phyloP scores from a whole-genome alignment of 2,113 vertebrate genomes.

The Osmerus eperlanus region DNA sequence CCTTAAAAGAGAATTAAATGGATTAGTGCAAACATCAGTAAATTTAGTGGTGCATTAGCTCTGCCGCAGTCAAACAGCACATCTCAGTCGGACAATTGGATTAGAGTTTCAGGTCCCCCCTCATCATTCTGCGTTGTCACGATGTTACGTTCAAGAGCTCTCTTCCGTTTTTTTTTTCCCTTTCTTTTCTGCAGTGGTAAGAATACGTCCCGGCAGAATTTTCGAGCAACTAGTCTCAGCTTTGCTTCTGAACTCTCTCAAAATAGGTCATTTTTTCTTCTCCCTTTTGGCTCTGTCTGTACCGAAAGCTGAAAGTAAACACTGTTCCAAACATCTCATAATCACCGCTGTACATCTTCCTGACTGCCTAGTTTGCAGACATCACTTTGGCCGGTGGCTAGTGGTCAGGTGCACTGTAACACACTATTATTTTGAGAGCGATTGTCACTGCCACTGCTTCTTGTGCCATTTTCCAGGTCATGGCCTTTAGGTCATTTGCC shows the following conservation, averaged over 20 bases:
- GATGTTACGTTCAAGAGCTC: conserved; percentile 15
- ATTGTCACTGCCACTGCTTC: conserved; percentile 56
- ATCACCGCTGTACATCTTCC: conserved; percentile 28
- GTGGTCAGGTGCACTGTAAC: conserved; percentile 66
- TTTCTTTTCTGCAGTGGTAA: not conserved
- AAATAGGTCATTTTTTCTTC: not conserved
- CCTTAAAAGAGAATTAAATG: conserved; percentile 74
- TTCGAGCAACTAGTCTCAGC: not conserved
- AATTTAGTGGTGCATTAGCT: conserved; percentile 56
- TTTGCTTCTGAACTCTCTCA: not conserved
- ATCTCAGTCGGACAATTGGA: conserved; percentile 51
- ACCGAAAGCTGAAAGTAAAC: conserved; percentile 4
- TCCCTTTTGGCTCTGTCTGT: not conserved
- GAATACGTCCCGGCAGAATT: not conserved
- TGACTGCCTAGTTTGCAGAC: conserved; percentile 46
- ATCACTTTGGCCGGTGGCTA: conserved; percentile 57
- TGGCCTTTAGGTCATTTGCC: conserved; percentile 66
- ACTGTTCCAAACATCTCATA: conserved; percentile 30
- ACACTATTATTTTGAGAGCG: conserved; percentile 63
- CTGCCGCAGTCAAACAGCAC: conserved; percentile 61
- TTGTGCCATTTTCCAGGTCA: conserved; percentile 71
- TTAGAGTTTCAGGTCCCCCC: conserved; percentile 42
- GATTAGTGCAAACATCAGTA: conserved; percentile 75
- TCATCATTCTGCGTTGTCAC: conserved; percentile 37
- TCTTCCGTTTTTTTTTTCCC: not conserved